Conservation (phyloP, 2,113 vertebrate genomes). For the Lasiurus cinereus region DNA sequence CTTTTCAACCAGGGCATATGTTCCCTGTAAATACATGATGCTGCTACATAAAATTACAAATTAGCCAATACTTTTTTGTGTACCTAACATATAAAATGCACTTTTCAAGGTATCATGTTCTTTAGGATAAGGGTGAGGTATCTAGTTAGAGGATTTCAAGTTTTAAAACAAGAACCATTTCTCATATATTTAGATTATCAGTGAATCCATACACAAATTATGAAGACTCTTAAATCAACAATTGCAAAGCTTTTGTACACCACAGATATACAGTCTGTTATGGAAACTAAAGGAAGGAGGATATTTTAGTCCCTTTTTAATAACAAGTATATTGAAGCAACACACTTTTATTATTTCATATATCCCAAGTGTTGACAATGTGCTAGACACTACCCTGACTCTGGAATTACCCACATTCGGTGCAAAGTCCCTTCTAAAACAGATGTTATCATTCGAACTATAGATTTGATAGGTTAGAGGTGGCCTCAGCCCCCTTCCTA, state of each 20-base stretch:
- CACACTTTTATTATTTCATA: conserved; percentile 21
- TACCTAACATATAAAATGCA: neutral
- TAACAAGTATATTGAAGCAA: neutral
- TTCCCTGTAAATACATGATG: neutral
- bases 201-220: neutral
- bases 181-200: neutral
- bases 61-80: neutral
- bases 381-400: conserved; percentile 17
- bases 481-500: neutral
- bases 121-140: neutral
- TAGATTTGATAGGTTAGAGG: neutral
- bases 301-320: conserved; percentile 64
- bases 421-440: conserved; percentile 2
- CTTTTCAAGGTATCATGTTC: neutral
- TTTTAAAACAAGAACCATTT: conserved; percentile 15
- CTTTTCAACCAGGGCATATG: neutral
- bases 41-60: conserved; percentile 24
- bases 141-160: neutral
- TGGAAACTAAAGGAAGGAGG: conserved; percentile 21
- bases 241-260: neutral
- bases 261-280: neutral
- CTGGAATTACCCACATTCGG: conserved; percentile 6
- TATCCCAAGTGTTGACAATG: conserved; percentile 42
- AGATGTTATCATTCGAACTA: neutral
- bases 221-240: neutral